Evolutionary conservation across 92 coral and sea anemone species (phyloP).

Genomic region (Actinernus sp.): DNA sequence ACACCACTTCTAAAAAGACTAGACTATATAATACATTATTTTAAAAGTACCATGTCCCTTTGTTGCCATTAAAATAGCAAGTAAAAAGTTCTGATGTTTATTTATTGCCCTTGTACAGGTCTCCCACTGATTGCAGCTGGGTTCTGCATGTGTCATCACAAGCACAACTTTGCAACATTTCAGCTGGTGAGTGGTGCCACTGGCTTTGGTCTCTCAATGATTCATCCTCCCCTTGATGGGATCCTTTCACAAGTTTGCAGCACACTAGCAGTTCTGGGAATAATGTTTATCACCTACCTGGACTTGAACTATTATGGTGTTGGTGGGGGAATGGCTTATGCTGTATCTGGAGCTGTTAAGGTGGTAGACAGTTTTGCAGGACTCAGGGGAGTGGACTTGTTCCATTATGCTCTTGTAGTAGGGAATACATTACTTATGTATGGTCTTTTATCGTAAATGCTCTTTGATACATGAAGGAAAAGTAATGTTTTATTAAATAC

Average conservation of each 20-base stretch:
- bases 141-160: conserved; percentile 74
- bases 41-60: no score
- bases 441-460: conserved; percentile 49
- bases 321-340: conserved; percentile 76
- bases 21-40: no score
- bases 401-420: conserved; percentile 79
- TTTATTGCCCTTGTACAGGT: no score
- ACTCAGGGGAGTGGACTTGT: conserved; percentile 91
- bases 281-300: conserved; percentile 65
- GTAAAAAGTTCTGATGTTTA: no score
- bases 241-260: conserved; percentile 64
- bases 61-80: no score
- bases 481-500: neutral
- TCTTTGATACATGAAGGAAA: neutral
- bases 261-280: conserved; percentile 84
- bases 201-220: conserved; percentile 56
- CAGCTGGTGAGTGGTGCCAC: conserved; percentile 78
- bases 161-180: conserved; percentile 57
- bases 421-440: conserved; percentile 73
- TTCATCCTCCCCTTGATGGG: conserved; percentile 60
- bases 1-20: no score
- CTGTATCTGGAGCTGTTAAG: conserved; percentile 73
- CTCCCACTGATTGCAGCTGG: conserved; percentile 91
- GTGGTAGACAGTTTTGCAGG: conserved; percentile 63
- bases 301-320: conserved; percentile 65